phyloP scores from a whole-genome alignment of 1,140 invertebrate genomes.

The Heliothis subflexa region DNA sequence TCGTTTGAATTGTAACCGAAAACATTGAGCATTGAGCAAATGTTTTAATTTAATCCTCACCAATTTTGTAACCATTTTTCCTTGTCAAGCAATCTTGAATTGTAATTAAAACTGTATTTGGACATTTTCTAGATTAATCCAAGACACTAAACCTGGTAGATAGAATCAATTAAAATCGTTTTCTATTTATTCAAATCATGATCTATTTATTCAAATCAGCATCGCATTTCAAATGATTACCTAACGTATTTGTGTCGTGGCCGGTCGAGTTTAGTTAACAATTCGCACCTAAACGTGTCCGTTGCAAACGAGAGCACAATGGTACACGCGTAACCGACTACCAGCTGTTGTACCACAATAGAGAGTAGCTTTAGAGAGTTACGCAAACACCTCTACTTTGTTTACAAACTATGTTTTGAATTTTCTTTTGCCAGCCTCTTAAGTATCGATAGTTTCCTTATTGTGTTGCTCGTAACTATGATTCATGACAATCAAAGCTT shows the following conservation, averaged over 20 bases:
- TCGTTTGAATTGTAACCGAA: no score
- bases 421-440: slow-evolving; percentile 47
- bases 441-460: slow-evolving; percentile 42
- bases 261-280: slow-evolving; percentile 46
- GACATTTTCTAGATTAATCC: background rate
- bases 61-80: no score
- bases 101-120: background rate
- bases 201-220: background rate
- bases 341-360: slow-evolving; percentile 76
- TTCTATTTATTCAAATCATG: background rate
- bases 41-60: no score
- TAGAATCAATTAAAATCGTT: background rate
- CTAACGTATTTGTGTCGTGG: background rate
- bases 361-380: slow-evolving; percentile 71
- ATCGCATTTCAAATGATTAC: background rate
- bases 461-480: slow-evolving; percentile 42
- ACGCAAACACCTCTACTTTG: slow-evolving; percentile 66
- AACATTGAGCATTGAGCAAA: background rate
- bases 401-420: slow-evolving; percentile 66
- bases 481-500: slow-evolving; percentile 27
- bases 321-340: slow-evolving; percentile 68
- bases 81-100: no score
- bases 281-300: slow-evolving; percentile 56
- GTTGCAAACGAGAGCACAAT: slow-evolving; percentile 74
- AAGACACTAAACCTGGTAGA: background rate